Conservation (phyloP, 1,140 invertebrate genomes). For the Varroa destructor region DNA sequence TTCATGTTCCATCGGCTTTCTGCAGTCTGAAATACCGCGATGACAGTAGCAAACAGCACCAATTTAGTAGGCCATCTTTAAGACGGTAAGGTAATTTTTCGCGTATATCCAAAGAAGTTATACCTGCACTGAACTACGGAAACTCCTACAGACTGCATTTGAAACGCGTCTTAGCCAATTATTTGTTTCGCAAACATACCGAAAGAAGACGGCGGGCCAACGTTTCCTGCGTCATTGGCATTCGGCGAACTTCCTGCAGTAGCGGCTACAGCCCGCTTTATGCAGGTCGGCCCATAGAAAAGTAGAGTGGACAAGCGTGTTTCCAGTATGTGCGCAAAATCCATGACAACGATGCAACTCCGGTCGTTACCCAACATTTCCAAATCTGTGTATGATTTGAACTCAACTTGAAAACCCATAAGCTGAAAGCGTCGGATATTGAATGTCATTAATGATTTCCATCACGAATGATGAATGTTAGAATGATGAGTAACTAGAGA, state of each 20-base stretch:
- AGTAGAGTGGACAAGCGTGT: not conserved
- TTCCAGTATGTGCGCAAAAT: constrained; percentile 2
- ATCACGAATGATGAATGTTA: not conserved
- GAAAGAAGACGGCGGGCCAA: too few relatives aligned
- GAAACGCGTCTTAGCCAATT: too few relatives aligned
- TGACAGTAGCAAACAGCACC: too few relatives aligned
- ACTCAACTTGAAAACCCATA: not conserved
- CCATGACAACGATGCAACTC: constrained; percentile 5
- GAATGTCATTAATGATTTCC: not conserved
- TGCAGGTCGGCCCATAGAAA: constrained; percentile 18
- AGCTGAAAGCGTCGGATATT: not conserved
- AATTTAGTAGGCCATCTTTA: too few relatives aligned
- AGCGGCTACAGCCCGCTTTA: not conserved
- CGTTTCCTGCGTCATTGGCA: too few relatives aligned
- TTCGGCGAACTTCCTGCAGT: not conserved
- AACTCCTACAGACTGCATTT: too few relatives aligned
- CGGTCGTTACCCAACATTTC: constrained; percentile 9
- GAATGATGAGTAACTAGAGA: not conserved
- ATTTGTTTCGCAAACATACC: too few relatives aligned
- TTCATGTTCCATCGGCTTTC: too few relatives aligned
- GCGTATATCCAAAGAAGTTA: too few relatives aligned
- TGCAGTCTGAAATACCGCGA: too few relatives aligned
- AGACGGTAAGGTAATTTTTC: too few relatives aligned
- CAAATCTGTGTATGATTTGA: not conserved
- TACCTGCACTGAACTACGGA: too few relatives aligned